Evolutionary conservation across 2,797 vertebrate species (phyloP), one percentile per base, ranked within the genome.

Genomic region (Sebastes minor): DNA sequence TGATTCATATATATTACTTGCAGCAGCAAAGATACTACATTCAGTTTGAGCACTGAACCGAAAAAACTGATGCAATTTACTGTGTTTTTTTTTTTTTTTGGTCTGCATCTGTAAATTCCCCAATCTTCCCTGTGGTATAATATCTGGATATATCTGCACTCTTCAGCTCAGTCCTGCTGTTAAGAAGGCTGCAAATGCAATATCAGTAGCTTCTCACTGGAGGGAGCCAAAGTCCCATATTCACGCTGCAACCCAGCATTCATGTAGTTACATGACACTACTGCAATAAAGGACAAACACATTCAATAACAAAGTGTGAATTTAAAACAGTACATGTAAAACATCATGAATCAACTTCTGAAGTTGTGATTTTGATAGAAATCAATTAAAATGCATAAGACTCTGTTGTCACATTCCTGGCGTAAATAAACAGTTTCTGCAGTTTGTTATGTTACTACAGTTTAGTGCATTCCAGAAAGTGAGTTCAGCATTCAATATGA

Each of bases 221-320:
- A 75, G 71, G 88, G 90, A 33, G 87, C 83, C 61, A 78, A 3
- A 74, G 49, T 35, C 60, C 46, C 80, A 83, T 55, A 65, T 77
- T 79, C 65, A 83, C 3, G 12, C 53, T 32, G 10, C 7, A 61
- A 32, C 5, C 1, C 23, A 32, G 13, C n/a, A 32, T n/a, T 11
- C n/a, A 25, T 20, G 1, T 28, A 8, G 5, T 12, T 18, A n/a
- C 12, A 35, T 32, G 3, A 38, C 12, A 55, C 11, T 20, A 32
- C n/a, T 23, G 60, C 30, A 64, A 38, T 3, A 57, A 56, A 25
- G 4, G 11, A 65, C 2, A 38, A 22, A 71, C 35, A 12, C 8
- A 10, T 59, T 35, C 1, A 64, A 8, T 32, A 61, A 59, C 7
- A 62, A 33, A 27, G 27, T 27, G 1, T 23, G 5, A 42, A 32